Conservation (phyloP, 2,888 invertebrate genomes). For the Quadroppia sp. region DNA sequence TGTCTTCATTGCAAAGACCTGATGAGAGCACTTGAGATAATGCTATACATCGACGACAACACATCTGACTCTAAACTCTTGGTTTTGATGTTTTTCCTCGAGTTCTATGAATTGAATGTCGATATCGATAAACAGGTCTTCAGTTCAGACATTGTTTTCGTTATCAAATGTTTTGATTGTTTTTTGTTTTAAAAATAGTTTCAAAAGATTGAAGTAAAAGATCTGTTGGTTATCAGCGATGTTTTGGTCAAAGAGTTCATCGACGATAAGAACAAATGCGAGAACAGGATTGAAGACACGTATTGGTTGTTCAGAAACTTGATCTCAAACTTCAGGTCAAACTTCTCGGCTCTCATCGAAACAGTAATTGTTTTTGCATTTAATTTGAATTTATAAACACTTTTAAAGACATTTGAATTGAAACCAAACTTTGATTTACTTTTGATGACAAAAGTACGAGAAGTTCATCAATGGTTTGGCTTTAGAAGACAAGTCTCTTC, state of each 20-base stretch:
- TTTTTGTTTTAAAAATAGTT: constrained; percentile 36
- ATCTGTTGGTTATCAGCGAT: constrained; percentile 37
- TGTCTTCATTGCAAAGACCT: constrained; percentile 16
- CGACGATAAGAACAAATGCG: background rate
- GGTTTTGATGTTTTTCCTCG: constrained; percentile 74
- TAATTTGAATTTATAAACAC: background rate
- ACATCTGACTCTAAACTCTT: constrained; percentile 66
- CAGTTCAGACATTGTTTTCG: constrained; percentile 59
- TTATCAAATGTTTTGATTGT: background rate
- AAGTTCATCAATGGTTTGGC: constrained; percentile 57
- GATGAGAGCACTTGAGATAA: constrained; percentile 32
- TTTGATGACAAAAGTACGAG: constrained; percentile 46
- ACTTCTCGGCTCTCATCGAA: constrained; percentile 27
- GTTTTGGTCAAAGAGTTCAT: constrained; percentile 40
- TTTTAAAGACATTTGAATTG: background rate
- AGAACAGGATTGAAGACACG: constrained; percentile 59
- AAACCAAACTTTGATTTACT: background rate
- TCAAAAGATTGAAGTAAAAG: constrained; percentile 25
- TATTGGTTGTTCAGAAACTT: constrained; percentile 79
- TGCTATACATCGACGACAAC: constrained; percentile 52
- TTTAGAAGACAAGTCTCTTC: constrained; percentile 65
- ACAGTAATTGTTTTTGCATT: constrained; percentile 22
- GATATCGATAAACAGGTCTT: constrained; percentile 57
- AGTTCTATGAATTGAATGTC: constrained; percentile 64
- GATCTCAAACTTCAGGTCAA: constrained; percentile 17